Base-by-base conservation (phyloP, 2,888 invertebrate genomes). In the Tachina lurida region DNA sequence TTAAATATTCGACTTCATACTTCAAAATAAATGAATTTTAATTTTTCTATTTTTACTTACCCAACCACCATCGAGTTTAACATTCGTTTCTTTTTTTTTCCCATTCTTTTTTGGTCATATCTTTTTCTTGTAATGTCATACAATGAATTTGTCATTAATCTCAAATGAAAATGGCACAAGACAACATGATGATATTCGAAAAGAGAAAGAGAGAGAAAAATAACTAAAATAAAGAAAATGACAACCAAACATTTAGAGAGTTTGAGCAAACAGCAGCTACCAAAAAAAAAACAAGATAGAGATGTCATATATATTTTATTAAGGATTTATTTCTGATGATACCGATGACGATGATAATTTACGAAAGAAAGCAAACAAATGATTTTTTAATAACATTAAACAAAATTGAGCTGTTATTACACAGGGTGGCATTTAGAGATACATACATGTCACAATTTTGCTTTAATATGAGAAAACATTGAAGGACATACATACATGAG, bases 81-180 rank as follows among this genome's bases (percentile, higher is more conserved):
- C 9, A 47, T 47, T 39, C 43, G 17, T 5, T 56, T 39, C 47
- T 58, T 3, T 4, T 31, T 84, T 19, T 13, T 9, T 49, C 12
- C 22, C 31, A 31, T 31, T 74, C 13, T 71, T n/a, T 79, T 70
- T 76, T 41, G 67, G 76, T 62, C 71, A 70, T 74, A 78, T 65
- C n/a, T 58, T 47, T 67, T 74, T 77, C 82, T 74, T 85, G 82
- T 82, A 71, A 78, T 82, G 74, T 85, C 85, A 78, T 85, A 79
- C 82, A 85, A 85, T 85, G 85, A 85, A 85, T 78, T 85, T 85
- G 85, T 85, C 85, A 85, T 85, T 85, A 85, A 85, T 85, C 82
- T 85, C 85, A 85, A 82, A 82, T 75, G 71, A 82, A 82, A 85
- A 78, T 85, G 70, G 85, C 75, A 82, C 77, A 78, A 68, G 85